Evolutionary conservation across 2,888 invertebrate species (phyloP), one percentile per base, ranked within the genome.

Genomic region (Unio pictorum): DNA sequence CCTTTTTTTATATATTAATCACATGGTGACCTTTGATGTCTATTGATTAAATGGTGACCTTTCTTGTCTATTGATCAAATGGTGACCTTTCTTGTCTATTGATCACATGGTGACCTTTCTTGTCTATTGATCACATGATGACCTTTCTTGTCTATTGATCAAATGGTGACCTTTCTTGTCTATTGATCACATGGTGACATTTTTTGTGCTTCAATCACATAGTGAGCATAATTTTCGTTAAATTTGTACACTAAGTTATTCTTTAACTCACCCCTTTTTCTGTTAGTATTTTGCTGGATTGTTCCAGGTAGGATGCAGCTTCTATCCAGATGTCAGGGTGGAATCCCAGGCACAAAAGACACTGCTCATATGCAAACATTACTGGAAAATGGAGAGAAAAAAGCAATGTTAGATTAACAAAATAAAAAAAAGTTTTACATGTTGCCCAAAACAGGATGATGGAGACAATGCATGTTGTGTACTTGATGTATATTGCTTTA

Each of bases 361-460:
- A 97, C 90, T 99, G 99, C 88, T 99, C 99, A 77, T 99, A 97
- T 0, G 99, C 98, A 92, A 99, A 99, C 94, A 98, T 97, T 0
- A 99, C 99, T 92, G 86, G 63, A 89, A 86, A 45, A 65, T 71
- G 63, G 17, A 15, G 34, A 8, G 1, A 34, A 34, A 45, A 45
- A 45, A 45, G 45, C 45, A 11, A 45, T 45, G 45, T 45, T 45
- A 45, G 11, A 11, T 45, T 45, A 11, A 45, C 23, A 23, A 23
- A 23, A 11, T 7, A 45, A 45, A 45, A 45, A 1, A 45, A 45
- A 11, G 11, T 45, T 1, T 45, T 45, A 45, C 45, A 45, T 45
- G 45, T 45, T 45, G 45, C 45, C 45, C 1, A 45, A 11, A 45
- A 45, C 8, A 45, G 45, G 45, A 45, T 34, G 34, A 7, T 45